phyloP scores from a whole-genome alignment of 2,888 invertebrate genomes.

The Osedax frankpressi region DNA sequence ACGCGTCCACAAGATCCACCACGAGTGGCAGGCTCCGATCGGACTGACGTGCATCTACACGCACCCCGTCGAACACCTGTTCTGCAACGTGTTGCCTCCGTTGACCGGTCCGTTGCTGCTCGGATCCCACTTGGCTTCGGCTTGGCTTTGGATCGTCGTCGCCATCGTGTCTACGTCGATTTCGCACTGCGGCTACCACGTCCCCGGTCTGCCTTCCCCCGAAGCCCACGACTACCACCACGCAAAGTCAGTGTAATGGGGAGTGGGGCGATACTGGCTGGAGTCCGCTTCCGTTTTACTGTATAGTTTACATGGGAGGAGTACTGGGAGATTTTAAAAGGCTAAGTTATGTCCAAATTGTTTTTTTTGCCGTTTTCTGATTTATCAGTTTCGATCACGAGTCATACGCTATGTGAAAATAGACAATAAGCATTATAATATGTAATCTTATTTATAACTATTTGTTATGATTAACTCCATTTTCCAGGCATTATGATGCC shows the following conservation, averaged over 20 bases:
- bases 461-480: no score
- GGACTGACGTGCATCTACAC: constrained; percentile 69
- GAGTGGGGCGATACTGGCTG: no score
- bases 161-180: constrained; percentile 67
- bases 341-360: no score
- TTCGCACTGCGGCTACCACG: constrained; percentile 71
- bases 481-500: no score
- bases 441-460: no score
- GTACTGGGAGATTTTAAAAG: no score
- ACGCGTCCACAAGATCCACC: constrained; percentile 70
- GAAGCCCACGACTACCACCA: constrained; percentile 79
- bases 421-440: no score
- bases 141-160: constrained; percentile 62
- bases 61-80: constrained; percentile 62
- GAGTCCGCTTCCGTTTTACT: no score
- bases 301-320: no score
- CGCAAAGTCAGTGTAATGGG: constrained; percentile 56
- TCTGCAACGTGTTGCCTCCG: constrained; percentile 65
- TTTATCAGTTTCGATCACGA: no score
- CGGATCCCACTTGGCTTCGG: constrained; percentile 53
- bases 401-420: no score
- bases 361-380: no score
- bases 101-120: constrained; percentile 54
- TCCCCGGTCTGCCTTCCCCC: constrained; percentile 71
- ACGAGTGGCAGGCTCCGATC: constrained; percentile 75